Evolutionary conservation across 2,888 invertebrate genomes (phyloP).

Genomic region (Troilus luridus): DNA sequence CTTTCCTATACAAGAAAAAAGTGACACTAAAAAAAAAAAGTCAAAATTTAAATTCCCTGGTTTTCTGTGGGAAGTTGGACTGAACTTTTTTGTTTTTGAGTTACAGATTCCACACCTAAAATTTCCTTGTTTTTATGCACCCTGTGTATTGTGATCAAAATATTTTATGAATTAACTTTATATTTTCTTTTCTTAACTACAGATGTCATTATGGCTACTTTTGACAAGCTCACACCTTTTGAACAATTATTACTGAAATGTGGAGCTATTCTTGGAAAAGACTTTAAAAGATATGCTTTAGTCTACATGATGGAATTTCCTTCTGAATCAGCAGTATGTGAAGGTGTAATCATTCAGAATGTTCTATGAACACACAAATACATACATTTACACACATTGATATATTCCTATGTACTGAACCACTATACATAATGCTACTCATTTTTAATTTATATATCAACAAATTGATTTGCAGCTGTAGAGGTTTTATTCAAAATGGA

Average conservation of each 20-base stretch:
- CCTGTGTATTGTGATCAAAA: not conserved
- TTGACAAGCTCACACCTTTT: conserved; percentile 71
- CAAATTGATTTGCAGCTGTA: conserved; percentile 72
- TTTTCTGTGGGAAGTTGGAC: too few species aligned
- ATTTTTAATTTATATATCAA: not conserved
- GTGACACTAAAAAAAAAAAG: too few species aligned
- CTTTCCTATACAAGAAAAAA: too few species aligned
- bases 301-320: conserved; percentile 74
- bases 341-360: conserved; percentile 63
- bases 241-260: conserved; percentile 76
- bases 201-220: conserved; percentile 67
- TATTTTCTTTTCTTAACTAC: not conserved
- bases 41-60: too few species aligned
- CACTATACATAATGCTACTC: too few species aligned
- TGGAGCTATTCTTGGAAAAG: conserved; percentile 74
- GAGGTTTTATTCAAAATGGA: conserved; percentile 73
- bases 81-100: too few species aligned
- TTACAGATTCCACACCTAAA: too few species aligned
- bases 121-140: too few species aligned
- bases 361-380: not conserved
- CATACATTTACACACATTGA: too few species aligned
- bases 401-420: too few species aligned
- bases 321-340: conserved; percentile 66
- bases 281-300: conserved; percentile 72
- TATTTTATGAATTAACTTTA: not conserved